Base-by-base conservation (phyloP, 2,888 invertebrate species). In the Formica aserva region DNA sequence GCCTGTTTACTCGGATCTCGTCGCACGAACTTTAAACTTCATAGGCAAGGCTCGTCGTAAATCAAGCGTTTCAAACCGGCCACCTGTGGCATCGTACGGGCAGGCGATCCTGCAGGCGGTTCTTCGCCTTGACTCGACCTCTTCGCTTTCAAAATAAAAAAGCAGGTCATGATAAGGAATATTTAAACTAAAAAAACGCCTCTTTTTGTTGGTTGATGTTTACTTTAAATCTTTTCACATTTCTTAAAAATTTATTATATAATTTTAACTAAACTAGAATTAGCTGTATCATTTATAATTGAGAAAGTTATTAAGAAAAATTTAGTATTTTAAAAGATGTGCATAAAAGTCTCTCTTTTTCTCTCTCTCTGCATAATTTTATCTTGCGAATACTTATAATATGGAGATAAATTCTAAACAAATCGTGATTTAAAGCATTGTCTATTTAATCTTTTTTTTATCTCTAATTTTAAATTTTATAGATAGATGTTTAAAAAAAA, bases 61-160 rank as follows among this genome's bases (percentile, higher is more conserved):
- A 93, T 93, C 92, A 92, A 92, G 91, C 92, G 91, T 89, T 91
- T 91, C 89, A 91, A 91, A 92, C 92, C 89, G 89, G 92, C 92
- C 92, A 93, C 93, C 92, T 93, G 93, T 93, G 89, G 93, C 90
- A 76, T 78, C 85, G 78, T 32, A 77, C 77, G 13, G 15, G 60
- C 62, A 80, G 78, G 57, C 78, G 57, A 80, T 72, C 60, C 35
- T 72, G 60, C 60, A 62, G 45, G 32, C 41, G 13, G 22, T 71
- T 78, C 60, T 63, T 75, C 4, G 60, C 74, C 29, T 55, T 67
- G 57, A 11, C 77, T 29, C 52, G 69, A 55, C 52, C 35, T 71
- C 55, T 32, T 71, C 60, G 60, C 71, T 32, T 26, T 32, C 45
- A 60, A 82, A 76, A 76, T 76, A 77, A 77, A 63, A 41, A 38